Base-by-base conservation (phyloP, 2,113 vertebrate species). In the Formicarius rufipectus region DNA sequence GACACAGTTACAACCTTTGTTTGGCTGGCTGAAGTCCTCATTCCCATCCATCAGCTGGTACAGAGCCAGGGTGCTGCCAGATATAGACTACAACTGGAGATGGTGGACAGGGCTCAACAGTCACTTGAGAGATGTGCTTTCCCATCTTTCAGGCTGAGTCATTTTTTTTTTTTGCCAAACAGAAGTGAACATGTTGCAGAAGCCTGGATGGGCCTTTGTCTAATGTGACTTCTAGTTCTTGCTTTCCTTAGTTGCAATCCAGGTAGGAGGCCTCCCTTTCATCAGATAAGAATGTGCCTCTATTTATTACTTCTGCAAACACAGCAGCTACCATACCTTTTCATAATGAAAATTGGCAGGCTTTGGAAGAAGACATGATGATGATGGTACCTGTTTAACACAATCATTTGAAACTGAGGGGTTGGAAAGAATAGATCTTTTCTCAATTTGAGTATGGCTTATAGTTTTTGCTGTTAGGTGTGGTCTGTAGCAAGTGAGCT, bases 81-180 rank as follows among this genome's bases (percentile, higher is more conserved):
- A 31, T 8, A 6, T 27, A 33, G 87, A 17, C 49, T 52, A 21
- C 49, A 68, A 2, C 44, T 79, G 74, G 27, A 60, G 44, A 10
- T 72, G 44, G 25, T 39, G 25, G 33, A 19, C 30, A 39, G 39
- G 42, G 12, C n/a, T 73, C 37, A 56, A 37, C 45, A 53, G 33
- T 60, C 0, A 0, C 35, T 39, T 22, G 22, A 72, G 58, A 2
- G 9, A 11, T 56, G 14, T 33, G 18, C 35, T 49, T 45, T 78
- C 33, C 31, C 5, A 0, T 52, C 33, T 12, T 69, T 24, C 50
- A 64, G 40, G 20, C 35, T 60, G 60, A 69, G 66, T 4, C 4
- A 0, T 73, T 83, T 66, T 64, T 55, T 66, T 64, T 55, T 64
- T 55, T 23, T 62, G 40, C 58, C 50, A 66, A 58, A 21, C 24